Conservation (phyloP, 2,888 invertebrate genomes). For the Tuta absoluta region DNA sequence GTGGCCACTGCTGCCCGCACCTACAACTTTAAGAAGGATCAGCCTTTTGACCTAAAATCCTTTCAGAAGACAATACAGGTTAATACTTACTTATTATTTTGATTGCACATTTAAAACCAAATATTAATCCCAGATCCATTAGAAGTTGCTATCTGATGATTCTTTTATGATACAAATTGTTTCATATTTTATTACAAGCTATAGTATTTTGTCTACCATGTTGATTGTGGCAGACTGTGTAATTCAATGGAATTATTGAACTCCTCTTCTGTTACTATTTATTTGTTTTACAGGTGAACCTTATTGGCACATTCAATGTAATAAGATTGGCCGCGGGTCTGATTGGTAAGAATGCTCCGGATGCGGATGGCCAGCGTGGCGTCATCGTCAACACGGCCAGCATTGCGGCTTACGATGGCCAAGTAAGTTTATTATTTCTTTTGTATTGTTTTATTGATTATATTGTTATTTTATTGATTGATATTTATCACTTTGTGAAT, state of each 20-base stretch:
- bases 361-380: conserved; percentile 92
- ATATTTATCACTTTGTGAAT: no score
- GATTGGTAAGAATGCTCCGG: conserved; percentile 92
- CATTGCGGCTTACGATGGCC: conserved; percentile 96
- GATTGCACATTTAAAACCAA: no score
- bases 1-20: conserved; percentile 92
- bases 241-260: no score
- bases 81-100: not conserved
- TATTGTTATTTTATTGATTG: no score
- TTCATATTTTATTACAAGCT: no score
- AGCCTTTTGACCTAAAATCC: conserved; percentile 87
- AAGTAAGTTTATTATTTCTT: conserved; percentile 45
- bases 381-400: conserved; percentile 98
- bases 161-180: no score
- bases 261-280: no score
- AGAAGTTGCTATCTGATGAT: no score
- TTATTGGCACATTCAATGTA: conserved; percentile 96
- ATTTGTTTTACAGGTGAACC: conserved; percentile 85
- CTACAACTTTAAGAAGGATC: conserved; percentile 94
- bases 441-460: no score
- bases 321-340: conserved; percentile 90
- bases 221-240: no score
- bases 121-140: no score
- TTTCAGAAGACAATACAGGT: conserved; percentile 89
- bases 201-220: no score